Evolutionary conservation across 2,797 vertebrate species (phyloP).

Genomic region (Rhabdophis nuchalis): DNA sequence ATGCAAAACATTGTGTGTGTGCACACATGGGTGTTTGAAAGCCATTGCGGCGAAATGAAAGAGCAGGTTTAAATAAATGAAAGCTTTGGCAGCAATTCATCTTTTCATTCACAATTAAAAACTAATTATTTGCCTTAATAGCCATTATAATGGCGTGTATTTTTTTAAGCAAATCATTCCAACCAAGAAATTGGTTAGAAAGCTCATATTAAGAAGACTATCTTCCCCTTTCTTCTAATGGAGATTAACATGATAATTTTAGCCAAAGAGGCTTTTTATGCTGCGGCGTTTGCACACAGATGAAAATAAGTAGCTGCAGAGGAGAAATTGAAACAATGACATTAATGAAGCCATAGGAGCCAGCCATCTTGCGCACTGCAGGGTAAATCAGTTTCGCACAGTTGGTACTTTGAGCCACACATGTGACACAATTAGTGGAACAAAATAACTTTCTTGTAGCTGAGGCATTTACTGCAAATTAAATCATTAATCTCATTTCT

Average conservation of each 20-base stretch:
- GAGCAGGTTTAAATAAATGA: constrained; percentile 53
- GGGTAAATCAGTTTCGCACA: constrained; percentile 55
- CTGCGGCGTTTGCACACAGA: constrained; percentile 36
- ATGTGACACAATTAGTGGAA: constrained; percentile 59
- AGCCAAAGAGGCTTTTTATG: constrained; percentile 38
- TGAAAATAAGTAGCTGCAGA: constrained; percentile 52
- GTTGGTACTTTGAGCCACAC: constrained; percentile 57
- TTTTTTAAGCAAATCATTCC: constrained; percentile 43
- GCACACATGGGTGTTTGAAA: constrained; percentile 15
- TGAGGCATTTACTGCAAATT: constrained; percentile 61
- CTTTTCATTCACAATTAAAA: constrained; percentile 67
- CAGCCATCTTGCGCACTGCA: constrained; percentile 26
- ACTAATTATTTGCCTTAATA: constrained; percentile 62
- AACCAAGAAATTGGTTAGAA: constrained; percentile 36
- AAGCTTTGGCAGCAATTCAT: constrained; percentile 50
- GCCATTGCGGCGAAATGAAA: constrained; percentile 51
- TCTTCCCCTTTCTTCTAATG: constrained; percentile 35
- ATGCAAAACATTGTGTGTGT: constrained; percentile 1
- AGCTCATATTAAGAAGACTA: constrained; percentile 29
- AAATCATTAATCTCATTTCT: constrained; percentile 67
- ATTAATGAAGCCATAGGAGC: constrained; percentile 59
- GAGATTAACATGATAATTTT: constrained; percentile 40
- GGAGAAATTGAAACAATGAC: constrained; percentile 39
- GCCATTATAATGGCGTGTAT: constrained; percentile 47
- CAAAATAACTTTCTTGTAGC: constrained; percentile 63